A percentile compares a stretch with the other conserved stretches of the same genome.
These are phyloP conservation scores for Bombyx mandarina DNA, from an alignment of 1,140 invertebrate genomes.

Conservation along the genomic window DNA sequence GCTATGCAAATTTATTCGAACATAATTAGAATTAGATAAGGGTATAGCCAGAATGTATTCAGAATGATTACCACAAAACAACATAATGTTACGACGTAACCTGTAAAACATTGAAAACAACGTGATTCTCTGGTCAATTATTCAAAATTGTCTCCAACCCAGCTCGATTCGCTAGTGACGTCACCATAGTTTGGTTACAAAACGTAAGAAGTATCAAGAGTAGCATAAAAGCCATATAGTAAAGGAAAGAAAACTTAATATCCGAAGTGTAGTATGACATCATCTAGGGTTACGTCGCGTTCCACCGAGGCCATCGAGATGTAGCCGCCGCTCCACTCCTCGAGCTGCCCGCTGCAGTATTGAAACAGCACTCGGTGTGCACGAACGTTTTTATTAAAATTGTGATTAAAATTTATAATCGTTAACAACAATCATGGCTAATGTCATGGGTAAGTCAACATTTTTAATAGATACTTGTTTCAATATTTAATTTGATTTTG, in stretches of 20 bases:
- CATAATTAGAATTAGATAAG: too few species aligned
- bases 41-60: too few species aligned
- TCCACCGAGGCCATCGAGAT: constrained; percentile 26
- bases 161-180: too few species aligned
- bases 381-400: constrained; percentile 26
- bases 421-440: constrained; percentile 38
- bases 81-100: too few species aligned
- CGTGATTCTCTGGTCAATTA: too few species aligned
- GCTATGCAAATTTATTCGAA: too few species aligned
- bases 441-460: constrained; percentile 47
- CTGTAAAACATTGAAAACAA: too few species aligned
- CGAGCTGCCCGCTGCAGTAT: constrained; percentile 31
- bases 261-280: constrained; percentile 38
- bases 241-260: constrained; percentile 11
- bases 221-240: constrained; percentile 4
- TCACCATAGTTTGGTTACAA: background rate
- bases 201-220: background rate
- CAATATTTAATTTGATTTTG: background rate
- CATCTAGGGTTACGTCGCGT: constrained; percentile 33
- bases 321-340: constrained; percentile 16
- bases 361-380: constrained; percentile 24
- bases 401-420: constrained; percentile 22
- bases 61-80: too few species aligned
- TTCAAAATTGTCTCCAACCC: too few species aligned
- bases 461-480: background rate